Conservation (phyloP, 2,113 vertebrate genomes). For the Microcebus griseorufus region DNA sequence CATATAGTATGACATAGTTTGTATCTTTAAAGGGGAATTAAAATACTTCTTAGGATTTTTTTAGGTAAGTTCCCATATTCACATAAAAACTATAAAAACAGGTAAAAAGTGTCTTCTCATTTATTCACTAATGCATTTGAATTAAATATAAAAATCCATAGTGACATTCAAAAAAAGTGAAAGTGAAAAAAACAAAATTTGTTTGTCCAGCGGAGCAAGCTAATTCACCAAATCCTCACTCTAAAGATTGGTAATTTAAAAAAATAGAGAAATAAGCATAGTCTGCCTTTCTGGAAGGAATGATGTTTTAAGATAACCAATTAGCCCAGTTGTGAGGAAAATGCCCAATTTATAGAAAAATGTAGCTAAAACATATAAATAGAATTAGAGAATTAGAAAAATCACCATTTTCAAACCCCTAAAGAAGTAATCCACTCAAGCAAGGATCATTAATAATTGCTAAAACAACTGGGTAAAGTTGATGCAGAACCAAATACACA, state of each 20-base stretch:
- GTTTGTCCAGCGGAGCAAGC: neutral
- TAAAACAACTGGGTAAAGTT: neutral
- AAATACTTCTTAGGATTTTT: constrained; percentile 33
- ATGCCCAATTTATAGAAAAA: neutral
- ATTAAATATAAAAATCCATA: neutral
- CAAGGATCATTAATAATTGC: neutral
- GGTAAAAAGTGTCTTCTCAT: neutral
- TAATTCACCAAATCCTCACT: neutral
- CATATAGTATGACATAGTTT: neutral
- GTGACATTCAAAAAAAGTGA: neutral
- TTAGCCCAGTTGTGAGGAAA: neutral
- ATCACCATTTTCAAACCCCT: constrained; percentile 9
- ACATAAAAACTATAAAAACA: constrained; percentile 22
- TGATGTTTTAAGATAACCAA: neutral
- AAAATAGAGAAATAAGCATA: neutral
- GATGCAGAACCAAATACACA: neutral
- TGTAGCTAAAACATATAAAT: neutral
- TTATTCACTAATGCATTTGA: neutral
- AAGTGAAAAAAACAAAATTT: constrained; percentile 23
- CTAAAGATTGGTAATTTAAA: neutral
- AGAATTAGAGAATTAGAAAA: constrained; percentile 37
- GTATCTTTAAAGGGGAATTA: neutral
- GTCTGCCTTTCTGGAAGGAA: neutral
- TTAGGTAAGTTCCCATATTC: neutral
- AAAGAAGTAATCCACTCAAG: neutral